Conservation (phyloP, 2,888 invertebrate species). For the Hecatera dysodea region DNA sequence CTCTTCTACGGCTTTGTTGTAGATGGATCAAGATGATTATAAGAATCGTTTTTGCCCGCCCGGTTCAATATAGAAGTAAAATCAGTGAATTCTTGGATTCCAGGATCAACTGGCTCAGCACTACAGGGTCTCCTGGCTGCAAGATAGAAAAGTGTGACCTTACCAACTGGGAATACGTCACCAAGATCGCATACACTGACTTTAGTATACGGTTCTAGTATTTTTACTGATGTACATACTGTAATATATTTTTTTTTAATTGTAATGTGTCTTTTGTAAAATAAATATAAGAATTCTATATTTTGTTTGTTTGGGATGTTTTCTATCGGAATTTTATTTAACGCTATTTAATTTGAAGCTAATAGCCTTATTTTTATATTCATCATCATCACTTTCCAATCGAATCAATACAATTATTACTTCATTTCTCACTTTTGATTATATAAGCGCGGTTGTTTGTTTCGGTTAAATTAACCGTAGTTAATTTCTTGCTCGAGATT, state of each 20-base stretch:
- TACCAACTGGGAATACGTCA: conserved; percentile 94
- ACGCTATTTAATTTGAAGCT: too few relatives aligned
- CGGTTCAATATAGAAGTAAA: too few relatives aligned
- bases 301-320: background rate
- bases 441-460: background rate
- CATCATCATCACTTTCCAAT: background rate
- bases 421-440: background rate
- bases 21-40: too few relatives aligned
- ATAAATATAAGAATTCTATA: conserved; percentile 41
- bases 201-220: conserved; percentile 95
- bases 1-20: background rate
- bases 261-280: conserved; percentile 35
- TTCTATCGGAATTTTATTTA: background rate
- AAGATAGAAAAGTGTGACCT: conserved; percentile 96
- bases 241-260: conserved; percentile 5
- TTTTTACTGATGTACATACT: conserved; percentile 11
- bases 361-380: background rate
- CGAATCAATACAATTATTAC: too few relatives aligned
- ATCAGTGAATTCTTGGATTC: conserved; percentile 74
- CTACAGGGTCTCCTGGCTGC: conserved; percentile 95
- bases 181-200: conserved; percentile 92
- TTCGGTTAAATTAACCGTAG: background rate
- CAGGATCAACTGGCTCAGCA: conserved; percentile 96
- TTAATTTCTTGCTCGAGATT: too few relatives aligned
- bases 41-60: too few relatives aligned